Conservation (phyloP, 2,888 invertebrate genomes). For the Oxycera nigricornis region DNA sequence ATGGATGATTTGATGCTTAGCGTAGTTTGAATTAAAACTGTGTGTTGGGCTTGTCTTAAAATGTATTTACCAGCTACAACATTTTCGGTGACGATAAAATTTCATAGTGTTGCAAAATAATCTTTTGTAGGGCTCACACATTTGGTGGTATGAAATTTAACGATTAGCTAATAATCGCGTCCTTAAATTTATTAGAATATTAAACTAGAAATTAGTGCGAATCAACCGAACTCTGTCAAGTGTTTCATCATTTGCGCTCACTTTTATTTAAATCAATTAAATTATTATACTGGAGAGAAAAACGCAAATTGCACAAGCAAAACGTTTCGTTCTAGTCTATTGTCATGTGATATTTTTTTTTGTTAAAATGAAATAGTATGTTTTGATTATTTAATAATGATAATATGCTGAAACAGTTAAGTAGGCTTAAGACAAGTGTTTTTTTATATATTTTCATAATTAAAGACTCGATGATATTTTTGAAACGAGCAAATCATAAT, state of each 20-base stretch:
- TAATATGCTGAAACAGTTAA: background rate
- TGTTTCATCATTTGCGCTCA: background rate
- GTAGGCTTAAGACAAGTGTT: background rate
- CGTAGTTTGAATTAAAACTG: constrained; percentile 5
- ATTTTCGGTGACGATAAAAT: background rate
- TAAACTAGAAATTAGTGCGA: too few species aligned
- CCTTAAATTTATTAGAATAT: too few species aligned
- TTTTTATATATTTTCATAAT: background rate
- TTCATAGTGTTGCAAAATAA: too few species aligned
- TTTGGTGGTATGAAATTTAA: too few species aligned
- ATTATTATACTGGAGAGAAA: background rate
- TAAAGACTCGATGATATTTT: too few species aligned
- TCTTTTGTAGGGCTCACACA: too few species aligned
- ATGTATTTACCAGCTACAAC: background rate
- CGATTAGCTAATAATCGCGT: too few species aligned
- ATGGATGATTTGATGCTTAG: background rate
- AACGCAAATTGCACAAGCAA: constrained; percentile 13
- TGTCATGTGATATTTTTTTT: constrained; percentile 46
- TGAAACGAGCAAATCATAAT: background rate
- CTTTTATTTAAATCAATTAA: background rate
- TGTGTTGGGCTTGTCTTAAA: background rate
- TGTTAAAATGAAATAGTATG: background rate
- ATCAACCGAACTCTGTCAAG: background rate
- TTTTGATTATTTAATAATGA: background rate
- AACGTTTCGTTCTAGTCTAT: constrained; percentile 44